Percentiles rank a stretch among this genome's conserved stretches.
These are phyloP conservation scores for Geodia barretti DNA, from an alignment of 37 sponge, comb jelly and placozoan species.

Conservation along the genomic window DNA sequence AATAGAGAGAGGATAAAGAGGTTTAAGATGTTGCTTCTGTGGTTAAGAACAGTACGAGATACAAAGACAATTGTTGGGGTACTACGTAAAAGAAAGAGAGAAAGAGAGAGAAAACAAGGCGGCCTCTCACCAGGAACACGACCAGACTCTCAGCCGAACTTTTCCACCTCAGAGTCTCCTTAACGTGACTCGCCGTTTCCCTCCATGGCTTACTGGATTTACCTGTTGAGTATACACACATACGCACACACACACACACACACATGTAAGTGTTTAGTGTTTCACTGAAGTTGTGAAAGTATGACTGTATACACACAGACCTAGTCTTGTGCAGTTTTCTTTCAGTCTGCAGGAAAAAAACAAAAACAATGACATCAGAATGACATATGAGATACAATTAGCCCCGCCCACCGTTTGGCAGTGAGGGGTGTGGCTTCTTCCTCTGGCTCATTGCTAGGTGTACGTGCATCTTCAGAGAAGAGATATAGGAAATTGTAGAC, in stretches of 20 bases:
- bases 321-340: conserved; percentile 51
- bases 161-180: conserved; percentile 35
- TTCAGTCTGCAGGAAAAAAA: conserved; percentile 40
- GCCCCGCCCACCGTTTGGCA: conserved; percentile 15
- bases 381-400: not conserved
- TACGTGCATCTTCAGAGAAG: conserved; percentile 45
- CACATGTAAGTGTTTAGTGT: too few relatives aligned
- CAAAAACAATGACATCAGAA: not conserved
- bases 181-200: conserved; percentile 1
- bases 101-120: not conserved
- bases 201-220: conserved; percentile 44
- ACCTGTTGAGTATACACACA: not conserved
- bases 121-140: conserved; percentile 46
- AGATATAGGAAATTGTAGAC: conserved; percentile 55
- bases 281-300: too few relatives aligned
- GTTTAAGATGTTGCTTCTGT: too few relatives aligned
- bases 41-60: too few relatives aligned
- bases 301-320: not conserved
- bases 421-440: conserved; percentile 46
- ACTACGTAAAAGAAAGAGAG: not conserved
- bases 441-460: not conserved
- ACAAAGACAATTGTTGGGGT: too few relatives aligned
- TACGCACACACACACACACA: not conserved
- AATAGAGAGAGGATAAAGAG: too few relatives aligned
- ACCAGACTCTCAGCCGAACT: conserved; percentile 53